A percentile compares a stretch with the other conserved stretches of the same genome.
phyloP scores from a whole-genome alignment of 2,113 vertebrate species.

The Solea senegalensis region DNA sequence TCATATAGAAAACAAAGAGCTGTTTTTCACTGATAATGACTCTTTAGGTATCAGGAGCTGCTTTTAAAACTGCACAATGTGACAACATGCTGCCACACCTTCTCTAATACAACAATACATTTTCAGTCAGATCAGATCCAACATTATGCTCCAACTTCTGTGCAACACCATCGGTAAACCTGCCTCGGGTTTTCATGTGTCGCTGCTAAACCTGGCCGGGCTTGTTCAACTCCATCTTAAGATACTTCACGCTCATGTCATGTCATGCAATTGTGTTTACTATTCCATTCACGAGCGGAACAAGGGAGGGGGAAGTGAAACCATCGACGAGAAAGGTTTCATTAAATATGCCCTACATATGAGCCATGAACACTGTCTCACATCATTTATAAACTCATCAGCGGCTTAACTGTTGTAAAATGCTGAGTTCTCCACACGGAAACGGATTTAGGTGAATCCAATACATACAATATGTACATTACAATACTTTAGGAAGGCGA shows the following conservation, averaged over 20 bases:
- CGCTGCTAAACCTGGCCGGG: slow-evolving; percentile 40
- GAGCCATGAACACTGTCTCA: neutral
- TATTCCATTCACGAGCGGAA: neutral
- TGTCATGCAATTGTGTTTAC: slow-evolving; percentile 26
- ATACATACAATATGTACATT: too few relatives aligned
- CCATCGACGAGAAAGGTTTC: slow-evolving; percentile 14
- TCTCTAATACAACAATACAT: too few relatives aligned
- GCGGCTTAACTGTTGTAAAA: too few relatives aligned
- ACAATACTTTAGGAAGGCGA: too few relatives aligned
- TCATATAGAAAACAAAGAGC: too few relatives aligned
- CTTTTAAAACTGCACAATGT: too few relatives aligned
- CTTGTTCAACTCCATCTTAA: slow-evolving; percentile 49
- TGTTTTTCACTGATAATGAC: too few relatives aligned
- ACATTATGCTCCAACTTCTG: slow-evolving; percentile 4
- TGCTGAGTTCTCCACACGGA: too few relatives aligned
- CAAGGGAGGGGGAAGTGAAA: slow-evolving; percentile 9
- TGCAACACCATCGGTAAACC: slow-evolving; percentile 10
- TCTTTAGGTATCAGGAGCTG: too few relatives aligned
- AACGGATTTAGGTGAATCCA: too few relatives aligned
- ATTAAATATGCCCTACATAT: slow-evolving; percentile 18
- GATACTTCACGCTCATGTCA: slow-evolving; percentile 37
- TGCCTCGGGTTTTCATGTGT: slow-evolving; percentile 22
- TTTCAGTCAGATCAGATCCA: neutral
- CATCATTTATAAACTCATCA: too few relatives aligned
- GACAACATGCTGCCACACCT: too few relatives aligned